phyloP scores from a whole-genome alignment of 2,888 invertebrate species.

The Gymnoscelis rufifasciata region DNA sequence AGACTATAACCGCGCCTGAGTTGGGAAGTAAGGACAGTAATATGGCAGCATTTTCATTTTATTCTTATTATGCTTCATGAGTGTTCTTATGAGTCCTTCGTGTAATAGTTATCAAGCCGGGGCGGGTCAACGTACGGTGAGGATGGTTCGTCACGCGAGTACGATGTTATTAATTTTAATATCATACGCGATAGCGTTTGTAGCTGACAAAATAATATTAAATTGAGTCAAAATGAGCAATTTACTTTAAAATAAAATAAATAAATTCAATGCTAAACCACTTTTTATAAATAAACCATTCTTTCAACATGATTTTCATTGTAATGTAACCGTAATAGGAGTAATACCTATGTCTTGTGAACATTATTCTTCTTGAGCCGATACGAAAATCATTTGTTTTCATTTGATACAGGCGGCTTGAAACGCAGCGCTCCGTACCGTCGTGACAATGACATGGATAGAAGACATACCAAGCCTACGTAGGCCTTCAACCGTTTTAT shows the following conservation, averaged over 20 bases:
- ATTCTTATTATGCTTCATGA: slow-evolving; percentile 27
- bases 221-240: no score
- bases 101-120: slow-evolving; percentile 42
- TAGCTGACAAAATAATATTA: no score
- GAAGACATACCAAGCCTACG: slow-evolving; percentile 15
- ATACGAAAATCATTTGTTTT: slow-evolving; percentile 60
- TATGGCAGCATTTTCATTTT: slow-evolving; percentile 19
- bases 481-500: slow-evolving; percentile 14
- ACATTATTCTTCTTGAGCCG: slow-evolving; percentile 20
- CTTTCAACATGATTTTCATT: no score
- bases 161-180: slow-evolving; percentile 63
- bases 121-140: slow-evolving; percentile 42
- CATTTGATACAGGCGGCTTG: slow-evolving; percentile 56
- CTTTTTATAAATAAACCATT: no score
- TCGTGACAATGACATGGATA: slow-evolving; percentile 27
- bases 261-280: no score
- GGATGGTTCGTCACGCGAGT: slow-evolving; percentile 39
- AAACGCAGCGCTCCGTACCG: slow-evolving; percentile 30
- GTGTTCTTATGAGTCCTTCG: slow-evolving; percentile 29
- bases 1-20: slow-evolving; percentile 15
- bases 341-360: not conserved
- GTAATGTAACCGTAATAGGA: not conserved
- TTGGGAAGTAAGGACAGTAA: slow-evolving; percentile 11
- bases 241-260: no score
- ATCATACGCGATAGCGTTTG: not conserved